Base-by-base conservation (phyloP, 2,797 vertebrate genomes). In the Enteromius unitaeniatus region DNA sequence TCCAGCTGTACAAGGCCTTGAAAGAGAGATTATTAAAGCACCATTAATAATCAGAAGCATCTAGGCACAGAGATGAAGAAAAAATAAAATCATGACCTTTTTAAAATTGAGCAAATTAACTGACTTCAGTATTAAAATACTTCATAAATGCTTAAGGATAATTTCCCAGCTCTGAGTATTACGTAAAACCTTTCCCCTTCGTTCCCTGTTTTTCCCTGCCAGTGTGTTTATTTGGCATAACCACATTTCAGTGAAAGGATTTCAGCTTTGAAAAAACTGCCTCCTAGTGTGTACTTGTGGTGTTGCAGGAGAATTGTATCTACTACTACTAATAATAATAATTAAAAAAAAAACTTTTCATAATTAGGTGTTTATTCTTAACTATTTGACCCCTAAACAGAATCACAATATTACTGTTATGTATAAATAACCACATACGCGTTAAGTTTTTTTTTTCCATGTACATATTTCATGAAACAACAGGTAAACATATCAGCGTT, bases 301-400 rank as follows among this genome's bases (percentile, higher is more conserved):
- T 26, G 67, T 65, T 80, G 64, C 70, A 76, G 13, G 45, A 49
- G 26, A 49, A 28, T 13, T 47, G n/a, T 5, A 37, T 37, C 7
- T 4, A 5, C 55, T 15, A 6, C 42, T 70, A 83, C 84, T 88
- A 60, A 1, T 45, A 13, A 13, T 45, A 45, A 45, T 45, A 45
- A 11, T 28, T 1, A 13, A 45, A 11, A 89, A 90, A 91, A 87
- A 86, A 70, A 76, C 85, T 84, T 26, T 26, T 42, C 84, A 89
- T 90, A 87, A 92, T 87, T 82, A 92, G 91, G 89, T 86, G 86
- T 93, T 94, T 94, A 94, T 88, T 93, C 88, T 88, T 89, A 93
- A 91, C 90, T 91, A 91, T 91, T 58, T 88, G 88, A 91, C 88
- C 87, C 86, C 86, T 81, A 88, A 84, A 80, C 89, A 91, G 88